Evolutionary conservation across 2,888 invertebrate genomes (phyloP).

Genomic region (Zygaena filipendulae): DNA sequence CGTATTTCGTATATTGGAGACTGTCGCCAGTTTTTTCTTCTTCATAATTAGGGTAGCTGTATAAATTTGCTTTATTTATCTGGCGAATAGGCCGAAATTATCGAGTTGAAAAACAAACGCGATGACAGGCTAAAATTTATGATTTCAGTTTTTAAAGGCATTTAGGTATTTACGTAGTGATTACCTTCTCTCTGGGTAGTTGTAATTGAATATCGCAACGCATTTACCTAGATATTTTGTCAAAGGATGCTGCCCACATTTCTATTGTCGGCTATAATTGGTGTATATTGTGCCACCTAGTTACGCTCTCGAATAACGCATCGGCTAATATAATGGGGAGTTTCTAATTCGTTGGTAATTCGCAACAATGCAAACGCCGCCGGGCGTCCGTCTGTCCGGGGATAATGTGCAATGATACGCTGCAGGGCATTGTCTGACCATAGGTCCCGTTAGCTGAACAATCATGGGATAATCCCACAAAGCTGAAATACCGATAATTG

Average conservation of each 20-base stretch:
- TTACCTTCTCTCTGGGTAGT: too few relatives aligned
- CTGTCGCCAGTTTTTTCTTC: constrained; percentile 62
- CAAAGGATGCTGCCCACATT: constrained; percentile 4
- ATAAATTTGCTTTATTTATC: constrained; percentile 50
- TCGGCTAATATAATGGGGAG: constrained; percentile 39
- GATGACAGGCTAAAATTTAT: constrained; percentile 28
- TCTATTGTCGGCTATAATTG: constrained; percentile 28
- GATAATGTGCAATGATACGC: constrained; percentile 62
- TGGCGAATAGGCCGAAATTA: constrained; percentile 33
- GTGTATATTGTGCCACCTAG: constrained; percentile 54
- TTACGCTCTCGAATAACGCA: constrained; percentile 46
- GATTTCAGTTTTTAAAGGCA: too few relatives aligned
- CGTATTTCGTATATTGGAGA: constrained; percentile 57
- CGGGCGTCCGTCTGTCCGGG: constrained; percentile 37
- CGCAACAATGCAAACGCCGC: constrained; percentile 42
- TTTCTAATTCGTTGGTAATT: constrained; percentile 62
- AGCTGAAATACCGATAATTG: constrained; percentile 39
- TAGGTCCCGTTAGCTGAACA: constrained; percentile 51
- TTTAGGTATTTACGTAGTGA: too few relatives aligned
- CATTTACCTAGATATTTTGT: constrained; percentile 3
- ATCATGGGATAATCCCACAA: constrained; percentile 57
- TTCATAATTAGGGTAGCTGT: constrained; percentile 57
- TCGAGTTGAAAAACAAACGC: constrained; percentile 26
- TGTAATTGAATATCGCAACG: constrained; percentile 6
- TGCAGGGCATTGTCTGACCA: constrained; percentile 36